These are phyloP conservation scores for Cnemophilus loriae DNA, from an alignment of 2,113 vertebrate species.

Conservation along the genomic window DNA sequence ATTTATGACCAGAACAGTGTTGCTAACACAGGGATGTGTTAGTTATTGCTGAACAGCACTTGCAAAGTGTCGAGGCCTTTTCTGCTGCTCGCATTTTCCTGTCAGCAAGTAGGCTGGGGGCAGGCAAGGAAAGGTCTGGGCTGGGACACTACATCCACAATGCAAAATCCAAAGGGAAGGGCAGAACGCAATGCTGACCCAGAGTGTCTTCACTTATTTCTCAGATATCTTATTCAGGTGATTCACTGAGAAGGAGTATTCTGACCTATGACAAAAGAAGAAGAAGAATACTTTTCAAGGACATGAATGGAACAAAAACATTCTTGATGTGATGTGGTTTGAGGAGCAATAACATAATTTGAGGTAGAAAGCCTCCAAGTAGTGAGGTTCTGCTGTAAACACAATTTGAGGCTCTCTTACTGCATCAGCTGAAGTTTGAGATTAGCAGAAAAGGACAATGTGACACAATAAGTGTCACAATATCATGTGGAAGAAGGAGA, in stretches of 20 bases:
- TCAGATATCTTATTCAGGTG: not conserved
- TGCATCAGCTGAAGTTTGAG: not conserved
- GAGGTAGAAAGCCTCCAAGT: not conserved
- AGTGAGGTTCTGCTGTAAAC: not conserved
- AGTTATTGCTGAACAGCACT: not conserved
- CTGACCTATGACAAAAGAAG: not conserved
- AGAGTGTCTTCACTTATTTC: not conserved
- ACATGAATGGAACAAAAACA: not conserved
- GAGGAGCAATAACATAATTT: not conserved
- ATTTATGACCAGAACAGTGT: not conserved
- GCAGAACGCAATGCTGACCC: not conserved
- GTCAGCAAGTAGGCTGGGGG: not conserved
- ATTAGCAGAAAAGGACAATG: not conserved
- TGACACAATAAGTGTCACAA: not conserved
- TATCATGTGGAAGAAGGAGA: not conserved
- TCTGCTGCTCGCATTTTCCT: not conserved
- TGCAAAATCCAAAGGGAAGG: not conserved
- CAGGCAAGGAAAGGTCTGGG: not conserved
- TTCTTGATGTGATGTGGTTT: not conserved
- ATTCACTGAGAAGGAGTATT: not conserved
- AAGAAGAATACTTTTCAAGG: not conserved
- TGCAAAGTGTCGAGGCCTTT: not conserved
- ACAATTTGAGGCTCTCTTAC: not conserved
- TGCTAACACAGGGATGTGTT: not conserved
- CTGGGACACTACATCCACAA: not conserved